A percentile compares a stretch with the other conserved stretches of the same genome.
These are phyloP conservation scores for Aulostomus chinensis DNA, from an alignment of 2,797 vertebrate genomes.

Conservation along the genomic window DNA sequence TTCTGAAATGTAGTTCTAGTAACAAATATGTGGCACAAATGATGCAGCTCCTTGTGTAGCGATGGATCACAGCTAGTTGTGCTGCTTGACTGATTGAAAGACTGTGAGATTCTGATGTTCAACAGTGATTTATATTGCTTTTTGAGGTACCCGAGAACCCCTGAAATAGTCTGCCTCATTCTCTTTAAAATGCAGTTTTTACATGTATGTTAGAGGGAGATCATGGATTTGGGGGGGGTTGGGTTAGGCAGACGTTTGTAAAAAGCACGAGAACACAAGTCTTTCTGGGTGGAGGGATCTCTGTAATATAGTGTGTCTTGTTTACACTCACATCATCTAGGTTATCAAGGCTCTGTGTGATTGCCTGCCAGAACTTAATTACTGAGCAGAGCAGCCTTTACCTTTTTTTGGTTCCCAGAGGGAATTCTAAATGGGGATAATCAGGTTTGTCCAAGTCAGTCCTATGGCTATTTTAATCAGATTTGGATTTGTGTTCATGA, in stretches of 20 bases:
- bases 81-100: no score
- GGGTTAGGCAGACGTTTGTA: constrained; percentile 30
- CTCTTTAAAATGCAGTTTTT: constrained; percentile 2
- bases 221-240: constrained; percentile 30
- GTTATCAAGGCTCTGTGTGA: constrained; percentile 34
- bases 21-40: no score
- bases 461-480: constrained; percentile 5
- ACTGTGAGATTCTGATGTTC: no score
- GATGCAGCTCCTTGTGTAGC: no score
- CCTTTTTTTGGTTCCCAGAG: constrained; percentile 11
- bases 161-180: not conserved
- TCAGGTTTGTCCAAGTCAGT: constrained; percentile 48
- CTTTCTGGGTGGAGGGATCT: constrained; percentile 63
- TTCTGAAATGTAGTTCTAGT: no score
- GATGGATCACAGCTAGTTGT: no score
- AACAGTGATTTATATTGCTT: no score
- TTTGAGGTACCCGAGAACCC: not conserved
- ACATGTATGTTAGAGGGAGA: constrained; percentile 47
- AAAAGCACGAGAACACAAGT: constrained; percentile 36
- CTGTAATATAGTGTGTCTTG: constrained; percentile 61
- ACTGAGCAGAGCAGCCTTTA: constrained; percentile 28
- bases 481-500: not conserved
- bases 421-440: constrained; percentile 42
- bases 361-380: constrained; percentile 15
- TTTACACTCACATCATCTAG: constrained; percentile 51